phyloP scores from a whole-genome alignment of 2,113 vertebrate genomes.

The Actinemys pallida region DNA sequence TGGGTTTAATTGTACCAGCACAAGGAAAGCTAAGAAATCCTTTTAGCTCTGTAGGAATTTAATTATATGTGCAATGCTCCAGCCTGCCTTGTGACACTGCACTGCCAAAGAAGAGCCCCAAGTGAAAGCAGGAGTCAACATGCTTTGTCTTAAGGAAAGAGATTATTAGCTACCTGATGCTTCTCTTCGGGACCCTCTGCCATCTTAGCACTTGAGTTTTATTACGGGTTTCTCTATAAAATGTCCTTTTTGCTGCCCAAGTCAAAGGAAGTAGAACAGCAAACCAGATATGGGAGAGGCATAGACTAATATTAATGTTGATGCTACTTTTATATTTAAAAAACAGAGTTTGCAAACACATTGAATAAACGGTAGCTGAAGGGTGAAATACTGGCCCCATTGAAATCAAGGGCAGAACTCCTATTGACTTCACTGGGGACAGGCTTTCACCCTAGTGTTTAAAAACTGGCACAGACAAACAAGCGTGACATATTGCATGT shows the following conservation, averaged over 20 bases:
- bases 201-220: slow-evolving; percentile 34
- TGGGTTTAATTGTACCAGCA: slow-evolving; percentile 59
- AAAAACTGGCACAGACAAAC: neutral
- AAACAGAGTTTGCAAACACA: neutral
- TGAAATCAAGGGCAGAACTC: neutral
- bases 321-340: neutral
- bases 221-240: neutral
- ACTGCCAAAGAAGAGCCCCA: slow-evolving; percentile 27
- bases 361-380: neutral
- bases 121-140: slow-evolving; percentile 1
- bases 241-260: neutral
- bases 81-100: slow-evolving; percentile 20
- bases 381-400: neutral
- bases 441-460: neutral
- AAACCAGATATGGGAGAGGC: neutral
- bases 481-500: neutral
- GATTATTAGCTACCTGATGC: slow-evolving; percentile 27
- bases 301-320: neutral
- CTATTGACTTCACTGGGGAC: neutral
- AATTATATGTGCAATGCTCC: slow-evolving; percentile 59
- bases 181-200: neutral
- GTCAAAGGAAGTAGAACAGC: neutral
- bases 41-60: slow-evolving; percentile 54
- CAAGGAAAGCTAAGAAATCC: slow-evolving; percentile 49
- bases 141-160: neutral